Conservation (phyloP, 1,140 invertebrate species). For the Bombus waltoni region DNA sequence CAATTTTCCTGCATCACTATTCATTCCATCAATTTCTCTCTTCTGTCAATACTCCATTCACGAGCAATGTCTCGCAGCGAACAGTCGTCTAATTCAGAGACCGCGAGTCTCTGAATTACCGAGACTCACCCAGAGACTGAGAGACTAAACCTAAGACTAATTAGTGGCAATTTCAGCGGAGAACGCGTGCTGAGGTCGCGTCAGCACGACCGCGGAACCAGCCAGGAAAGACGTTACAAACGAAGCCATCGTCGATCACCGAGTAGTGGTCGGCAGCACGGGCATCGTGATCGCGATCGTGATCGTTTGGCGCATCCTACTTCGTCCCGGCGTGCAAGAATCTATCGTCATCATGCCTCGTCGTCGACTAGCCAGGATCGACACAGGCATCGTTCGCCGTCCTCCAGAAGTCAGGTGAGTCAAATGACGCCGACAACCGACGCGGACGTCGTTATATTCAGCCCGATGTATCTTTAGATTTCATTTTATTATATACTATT, state of each 20-base stretch:
- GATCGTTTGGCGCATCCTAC: constrained; percentile 81
- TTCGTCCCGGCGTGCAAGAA: constrained; percentile 81
- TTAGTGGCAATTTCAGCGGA: constrained; percentile 80
- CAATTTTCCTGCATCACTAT: no score
- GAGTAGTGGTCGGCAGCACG: constrained; percentile 82
- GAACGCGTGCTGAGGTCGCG: constrained; percentile 85
- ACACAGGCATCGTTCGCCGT: constrained; percentile 72
- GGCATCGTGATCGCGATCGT: constrained; percentile 82
- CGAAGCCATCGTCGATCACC: constrained; percentile 85
- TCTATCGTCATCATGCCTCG: constrained; percentile 75
- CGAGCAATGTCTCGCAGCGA: no score
- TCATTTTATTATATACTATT: neutral
- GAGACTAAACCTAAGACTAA: no score
- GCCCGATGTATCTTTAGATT: neutral
- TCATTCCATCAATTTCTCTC: neutral
- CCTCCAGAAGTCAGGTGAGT: constrained; percentile 80
- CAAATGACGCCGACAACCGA: constrained; percentile 35
- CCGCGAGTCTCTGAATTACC: no score
- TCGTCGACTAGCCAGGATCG: constrained; percentile 77
- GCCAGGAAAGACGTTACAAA: constrained; percentile 85
- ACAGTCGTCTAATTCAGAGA: no score
- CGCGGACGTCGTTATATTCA: constrained; percentile 9
- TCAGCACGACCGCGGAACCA: constrained; percentile 85
- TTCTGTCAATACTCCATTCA: no score
- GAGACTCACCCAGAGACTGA: no score